phyloP scores from a whole-genome alignment of 2,888 invertebrate species.

The Bhutanitis thaidina region DNA sequence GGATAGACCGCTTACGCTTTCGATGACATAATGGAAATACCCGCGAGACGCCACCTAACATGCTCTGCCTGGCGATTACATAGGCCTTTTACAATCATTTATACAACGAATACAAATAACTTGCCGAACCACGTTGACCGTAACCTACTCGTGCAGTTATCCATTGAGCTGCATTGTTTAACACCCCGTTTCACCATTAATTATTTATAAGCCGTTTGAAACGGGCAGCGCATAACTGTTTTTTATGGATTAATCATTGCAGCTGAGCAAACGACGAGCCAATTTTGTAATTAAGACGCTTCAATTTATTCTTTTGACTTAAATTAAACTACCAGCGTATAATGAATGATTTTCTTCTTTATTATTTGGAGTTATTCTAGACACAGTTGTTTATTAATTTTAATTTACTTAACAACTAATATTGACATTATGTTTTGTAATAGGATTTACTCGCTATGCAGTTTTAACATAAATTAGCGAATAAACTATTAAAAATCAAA shows the following conservation, averaged over 20 bases:
- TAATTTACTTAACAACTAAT: too few relatives aligned
- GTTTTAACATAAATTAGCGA: too few relatives aligned
- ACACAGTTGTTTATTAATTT: too few relatives aligned
- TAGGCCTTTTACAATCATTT: neutral
- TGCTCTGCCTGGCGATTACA: neutral
- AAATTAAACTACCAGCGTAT: too few relatives aligned
- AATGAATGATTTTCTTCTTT: too few relatives aligned
- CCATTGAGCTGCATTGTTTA: neutral
- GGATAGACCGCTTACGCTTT: neutral
- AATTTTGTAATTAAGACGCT: neutral
- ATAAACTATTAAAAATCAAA: too few relatives aligned
- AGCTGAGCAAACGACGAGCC: neutral
- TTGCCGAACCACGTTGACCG: neutral
- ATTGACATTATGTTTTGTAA: too few relatives aligned
- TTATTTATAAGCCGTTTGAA: neutral
- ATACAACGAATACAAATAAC: neutral
- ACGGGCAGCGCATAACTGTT: neutral
- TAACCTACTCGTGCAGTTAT: neutral
- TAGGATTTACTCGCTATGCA: too few relatives aligned
- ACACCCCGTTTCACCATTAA: slow-evolving; percentile 6
- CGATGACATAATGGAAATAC: slow-evolving; percentile 4
- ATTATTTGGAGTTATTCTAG: too few relatives aligned
- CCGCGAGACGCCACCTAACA: neutral
- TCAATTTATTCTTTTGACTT: neutral
- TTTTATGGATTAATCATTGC: neutral